phyloP scores from a whole-genome alignment of 2,888 invertebrate species.

The Nymphalis urticae region DNA sequence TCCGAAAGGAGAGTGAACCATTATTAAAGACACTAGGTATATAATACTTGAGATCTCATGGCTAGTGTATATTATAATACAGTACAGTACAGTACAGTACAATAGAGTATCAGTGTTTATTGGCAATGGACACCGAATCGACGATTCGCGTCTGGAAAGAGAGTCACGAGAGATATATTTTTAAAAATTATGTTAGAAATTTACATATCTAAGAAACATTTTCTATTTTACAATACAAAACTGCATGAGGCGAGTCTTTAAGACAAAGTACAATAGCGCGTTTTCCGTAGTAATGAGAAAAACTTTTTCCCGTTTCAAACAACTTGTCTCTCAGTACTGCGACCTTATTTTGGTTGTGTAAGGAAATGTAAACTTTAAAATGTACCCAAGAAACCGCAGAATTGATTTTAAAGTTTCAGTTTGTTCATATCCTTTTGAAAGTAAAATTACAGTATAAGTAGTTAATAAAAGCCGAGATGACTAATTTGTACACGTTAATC shows the following conservation, averaged over 20 bases:
- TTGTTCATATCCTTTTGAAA: too few species aligned
- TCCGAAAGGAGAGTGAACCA: too few species aligned
- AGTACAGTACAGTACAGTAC: too few species aligned
- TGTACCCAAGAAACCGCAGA: not conserved
- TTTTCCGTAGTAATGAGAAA: slow-evolving; percentile 28
- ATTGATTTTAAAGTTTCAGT: not conserved
- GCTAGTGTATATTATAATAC: too few species aligned
- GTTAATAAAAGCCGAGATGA: too few species aligned
- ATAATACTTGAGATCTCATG: too few species aligned
- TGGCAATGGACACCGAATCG: too few species aligned
- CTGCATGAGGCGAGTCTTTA: slow-evolving; percentile 12
- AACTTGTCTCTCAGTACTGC: slow-evolving; percentile 17
- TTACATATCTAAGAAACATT: not conserved
- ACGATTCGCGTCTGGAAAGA: not conserved
- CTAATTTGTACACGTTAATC: too few species aligned
- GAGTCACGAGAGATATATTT: not conserved
- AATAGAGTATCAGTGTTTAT: too few species aligned
- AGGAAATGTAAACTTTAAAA: slow-evolving; percentile 6
- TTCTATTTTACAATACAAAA: slow-evolving; percentile 8
- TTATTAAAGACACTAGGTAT: too few species aligned
- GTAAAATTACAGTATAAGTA: too few species aligned
- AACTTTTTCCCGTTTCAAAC: slow-evolving; percentile 26
- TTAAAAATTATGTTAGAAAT: slow-evolving; percentile 4
- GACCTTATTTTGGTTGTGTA: slow-evolving; percentile 7
- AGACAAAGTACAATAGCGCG: slow-evolving; percentile 18